Conservation (phyloP, 2,888 invertebrate species). For the Drosophila conformis region DNA sequence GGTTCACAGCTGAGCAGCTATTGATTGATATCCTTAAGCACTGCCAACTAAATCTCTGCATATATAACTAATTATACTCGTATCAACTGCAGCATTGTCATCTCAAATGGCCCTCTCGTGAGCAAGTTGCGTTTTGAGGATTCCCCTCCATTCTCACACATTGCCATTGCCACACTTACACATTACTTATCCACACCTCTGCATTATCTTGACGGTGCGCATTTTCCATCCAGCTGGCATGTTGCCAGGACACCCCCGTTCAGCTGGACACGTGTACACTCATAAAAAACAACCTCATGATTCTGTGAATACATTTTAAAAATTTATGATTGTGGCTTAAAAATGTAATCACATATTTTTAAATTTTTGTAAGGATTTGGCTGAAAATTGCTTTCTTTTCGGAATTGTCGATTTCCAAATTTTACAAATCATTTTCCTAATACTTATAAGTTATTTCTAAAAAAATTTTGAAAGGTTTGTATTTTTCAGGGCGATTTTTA, state of each 20-base stretch:
- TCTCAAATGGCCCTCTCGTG: not conserved
- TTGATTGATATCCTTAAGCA: not conserved
- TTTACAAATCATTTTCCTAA: not conserved
- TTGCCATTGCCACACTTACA: constrained; percentile 35
- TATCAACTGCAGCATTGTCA: not conserved
- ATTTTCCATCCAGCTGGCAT: constrained; percentile 18
- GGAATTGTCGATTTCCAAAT: not conserved
- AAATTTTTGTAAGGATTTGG: not conserved
- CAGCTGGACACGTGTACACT: constrained; percentile 54
- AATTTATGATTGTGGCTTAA: not conserved
- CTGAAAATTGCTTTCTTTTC: not conserved
- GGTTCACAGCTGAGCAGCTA: constrained; percentile 4
- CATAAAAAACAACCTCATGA: not conserved
- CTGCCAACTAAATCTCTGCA: not conserved
- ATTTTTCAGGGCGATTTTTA: not conserved
- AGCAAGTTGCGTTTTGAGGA: not conserved
- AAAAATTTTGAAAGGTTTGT: not conserved
- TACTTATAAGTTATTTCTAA: not conserved
- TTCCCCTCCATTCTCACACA: constrained; percentile 16
- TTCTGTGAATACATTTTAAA: not conserved
- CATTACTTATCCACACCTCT: constrained; percentile 45
- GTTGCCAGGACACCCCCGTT: constrained; percentile 1
- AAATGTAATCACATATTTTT: not conserved
- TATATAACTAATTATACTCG: constrained; percentile 17
- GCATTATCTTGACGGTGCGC: constrained; percentile 35